A percentile compares a stretch with the other conserved stretches of the same genome.
Conservation (phyloP, 1,140 invertebrate genomes). For the Drosophila orena region DNA sequence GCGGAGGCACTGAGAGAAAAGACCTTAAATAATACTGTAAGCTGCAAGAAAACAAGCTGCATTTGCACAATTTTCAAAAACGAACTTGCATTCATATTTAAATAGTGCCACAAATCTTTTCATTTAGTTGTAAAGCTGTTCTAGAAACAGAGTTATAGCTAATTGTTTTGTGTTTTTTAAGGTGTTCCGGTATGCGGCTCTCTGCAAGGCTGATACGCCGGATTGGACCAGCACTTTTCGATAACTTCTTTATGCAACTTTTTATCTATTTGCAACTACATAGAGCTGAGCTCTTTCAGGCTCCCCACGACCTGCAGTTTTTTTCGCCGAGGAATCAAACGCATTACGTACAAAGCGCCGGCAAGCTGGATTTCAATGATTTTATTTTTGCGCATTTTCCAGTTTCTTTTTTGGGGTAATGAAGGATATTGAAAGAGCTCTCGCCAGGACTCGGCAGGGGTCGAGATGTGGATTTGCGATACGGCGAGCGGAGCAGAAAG, state of each 20-base stretch:
- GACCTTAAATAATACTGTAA: background rate
- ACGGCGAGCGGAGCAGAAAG: slow-evolving; percentile 27
- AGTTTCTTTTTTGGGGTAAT: slow-evolving; percentile 67
- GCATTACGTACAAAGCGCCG: slow-evolving; percentile 74
- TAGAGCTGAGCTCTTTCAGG: slow-evolving; percentile 22
- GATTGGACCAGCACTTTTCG: slow-evolving; percentile 73
- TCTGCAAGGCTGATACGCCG: slow-evolving; percentile 18
- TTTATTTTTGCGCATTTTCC: slow-evolving; percentile 80
- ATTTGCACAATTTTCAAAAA: background rate
- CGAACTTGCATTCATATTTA: too few relatives aligned
- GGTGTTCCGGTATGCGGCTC: slow-evolving; percentile 41
- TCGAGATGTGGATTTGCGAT: slow-evolving; percentile 69
- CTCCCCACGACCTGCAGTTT: slow-evolving; percentile 56
- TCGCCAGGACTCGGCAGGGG: slow-evolving; percentile 21
- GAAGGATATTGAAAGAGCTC: slow-evolving; percentile 81
- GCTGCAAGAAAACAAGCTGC: too few relatives aligned
- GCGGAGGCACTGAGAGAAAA: background rate
- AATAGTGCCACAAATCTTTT: too few relatives aligned
- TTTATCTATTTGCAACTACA: slow-evolving; percentile 69
- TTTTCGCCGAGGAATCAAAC: slow-evolving; percentile 76
- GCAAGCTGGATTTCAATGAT: slow-evolving; percentile 74
- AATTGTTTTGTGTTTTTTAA: background rate
- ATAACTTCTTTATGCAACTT: slow-evolving; percentile 80
- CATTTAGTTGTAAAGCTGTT: too few relatives aligned
- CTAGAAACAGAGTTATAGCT: too few relatives aligned